These are phyloP conservation scores for Papilio gigon DNA, from an alignment of 2,888 invertebrate genomes.

Conservation along the genomic window DNA sequence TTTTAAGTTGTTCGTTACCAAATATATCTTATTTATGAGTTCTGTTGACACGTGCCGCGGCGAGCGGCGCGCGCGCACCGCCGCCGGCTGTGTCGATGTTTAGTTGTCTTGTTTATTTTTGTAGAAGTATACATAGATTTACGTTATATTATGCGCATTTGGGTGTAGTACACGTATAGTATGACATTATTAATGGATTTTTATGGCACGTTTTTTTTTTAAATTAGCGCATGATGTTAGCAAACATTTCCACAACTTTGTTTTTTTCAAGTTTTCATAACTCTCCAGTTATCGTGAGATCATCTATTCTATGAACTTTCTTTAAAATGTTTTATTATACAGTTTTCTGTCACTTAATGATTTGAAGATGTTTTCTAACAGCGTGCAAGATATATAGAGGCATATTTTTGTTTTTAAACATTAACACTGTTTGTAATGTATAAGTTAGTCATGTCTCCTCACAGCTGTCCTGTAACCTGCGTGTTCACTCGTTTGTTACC, in stretches of 20 bases:
- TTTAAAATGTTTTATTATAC: not conserved
- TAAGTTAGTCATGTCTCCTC: conserved; percentile 55
- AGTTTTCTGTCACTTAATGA: conserved; percentile 33
- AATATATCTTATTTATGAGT: conserved; percentile 80
- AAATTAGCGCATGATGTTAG: conserved; percentile 41
- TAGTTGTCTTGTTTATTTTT: conserved; percentile 56
- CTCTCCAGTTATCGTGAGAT: not conserved
- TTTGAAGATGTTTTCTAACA: conserved; percentile 41
- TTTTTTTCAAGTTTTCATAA: not conserved
- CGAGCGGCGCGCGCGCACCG: conserved; percentile 34
- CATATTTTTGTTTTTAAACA: conserved; percentile 56
- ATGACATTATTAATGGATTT: conserved; percentile 45
- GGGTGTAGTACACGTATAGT: conserved; percentile 54
- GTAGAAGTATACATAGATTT: conserved; percentile 56
- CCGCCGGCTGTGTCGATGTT: conserved; percentile 43
- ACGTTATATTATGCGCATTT: conserved; percentile 50
- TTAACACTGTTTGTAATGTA: conserved; percentile 54
- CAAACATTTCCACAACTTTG: conserved; percentile 36
- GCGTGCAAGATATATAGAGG: conserved; percentile 51
- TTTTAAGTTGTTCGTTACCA: conserved; percentile 79
- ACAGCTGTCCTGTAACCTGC: conserved; percentile 50
- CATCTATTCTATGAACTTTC: not conserved
- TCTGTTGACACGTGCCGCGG: conserved; percentile 52
- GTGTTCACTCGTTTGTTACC: conserved; percentile 63
- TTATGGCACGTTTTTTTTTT: conserved; percentile 44